Evolutionary conservation across 1,140 invertebrate species (phyloP), one percentile per base, ranked within the genome.

Genomic region (Bicyclus anynana): DNA sequence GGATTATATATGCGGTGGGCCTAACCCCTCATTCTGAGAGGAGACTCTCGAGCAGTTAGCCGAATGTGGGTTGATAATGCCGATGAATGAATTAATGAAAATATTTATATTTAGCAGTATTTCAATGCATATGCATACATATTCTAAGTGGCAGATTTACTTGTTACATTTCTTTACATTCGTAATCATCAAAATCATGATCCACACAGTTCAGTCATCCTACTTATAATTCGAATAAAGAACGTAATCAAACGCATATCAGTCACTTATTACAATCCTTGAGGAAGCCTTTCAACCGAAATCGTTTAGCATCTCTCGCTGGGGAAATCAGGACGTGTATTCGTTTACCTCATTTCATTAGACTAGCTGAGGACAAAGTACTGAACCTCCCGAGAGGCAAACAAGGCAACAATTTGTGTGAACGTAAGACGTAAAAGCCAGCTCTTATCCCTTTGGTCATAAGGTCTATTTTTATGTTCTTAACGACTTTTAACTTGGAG

Each of bases 341-440:
- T 78, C 69, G 69, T 76, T 84, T 82, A 80, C 77, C 77, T 78
- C 72, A 77, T 77, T 69, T 75, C 75, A 81, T 80, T 80, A 79
- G 67, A 72, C 67, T 55, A 53, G 62, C 64, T 60, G 62, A 75
- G 73, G 72, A 73, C 78, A 74, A 72, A 75, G 71, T 62, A 59
- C 48, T 50, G 57, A 57, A 21, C 35, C 53, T 66, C 67, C 52
- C n/a, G 56, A 61, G 73, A 67, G 65, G 47, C 10, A 20, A 5
- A 1, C 0, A 44, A 20, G 17, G 18, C 9, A 7, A 26, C 21
- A 26, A 21, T 20, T 26, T 26, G 2, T 23, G 5, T 35, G 40
- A 16, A 51, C 26, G 14, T 40, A 47, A n/a, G n/a, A n/a, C n/a
- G n/a, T n/a, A n/a, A n/a, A 51, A 50, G 10, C 16, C 29, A 38